Percentiles rank a stretch among this genome's conserved stretches.
phyloP scores from a whole-genome alignment of 2,113 vertebrate genomes.

The Danionella cerebrum region DNA sequence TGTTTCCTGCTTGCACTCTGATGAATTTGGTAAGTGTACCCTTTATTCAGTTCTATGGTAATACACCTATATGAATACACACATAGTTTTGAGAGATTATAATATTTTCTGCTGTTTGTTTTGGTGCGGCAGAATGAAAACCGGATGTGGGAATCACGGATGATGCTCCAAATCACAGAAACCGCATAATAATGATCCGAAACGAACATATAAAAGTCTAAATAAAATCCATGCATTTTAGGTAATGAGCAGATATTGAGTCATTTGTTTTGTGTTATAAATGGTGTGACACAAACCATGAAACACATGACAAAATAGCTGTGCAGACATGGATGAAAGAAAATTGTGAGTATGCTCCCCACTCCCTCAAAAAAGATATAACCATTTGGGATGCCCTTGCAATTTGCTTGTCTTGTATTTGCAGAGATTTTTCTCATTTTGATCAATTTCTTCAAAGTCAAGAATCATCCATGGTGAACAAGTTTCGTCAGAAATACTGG shows the following conservation, averaged over 20 bases:
- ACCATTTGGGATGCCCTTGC: background rate
- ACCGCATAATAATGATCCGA: too few relatives aligned
- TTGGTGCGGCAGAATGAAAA: conserved; percentile 9
- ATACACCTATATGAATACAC: too few relatives aligned
- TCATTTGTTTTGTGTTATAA: too few relatives aligned
- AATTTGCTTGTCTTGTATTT: background rate
- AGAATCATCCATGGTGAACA: conserved; percentile 91
- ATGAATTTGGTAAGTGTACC: background rate
- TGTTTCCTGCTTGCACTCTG: background rate
- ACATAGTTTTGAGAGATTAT: background rate
- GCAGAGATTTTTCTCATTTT: conserved; percentile 74
- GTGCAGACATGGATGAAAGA: conserved; percentile 61
- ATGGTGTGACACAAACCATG: background rate
- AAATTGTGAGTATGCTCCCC: conserved; percentile 53
- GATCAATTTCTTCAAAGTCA: conserved; percentile 80
- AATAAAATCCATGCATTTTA: too few relatives aligned
- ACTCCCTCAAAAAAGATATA: background rate
- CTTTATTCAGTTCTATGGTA: too few relatives aligned
- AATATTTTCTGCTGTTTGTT: conserved; percentile 17
- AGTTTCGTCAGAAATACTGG: conserved; percentile 96
- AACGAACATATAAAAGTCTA: too few relatives aligned
- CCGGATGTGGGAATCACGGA: background rate
- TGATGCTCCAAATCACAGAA: too few relatives aligned
- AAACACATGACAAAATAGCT: background rate
- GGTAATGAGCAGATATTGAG: too few relatives aligned